phyloP scores from a whole-genome alignment of 2,113 vertebrate genomes.

The Larimichthys polyactis region DNA sequence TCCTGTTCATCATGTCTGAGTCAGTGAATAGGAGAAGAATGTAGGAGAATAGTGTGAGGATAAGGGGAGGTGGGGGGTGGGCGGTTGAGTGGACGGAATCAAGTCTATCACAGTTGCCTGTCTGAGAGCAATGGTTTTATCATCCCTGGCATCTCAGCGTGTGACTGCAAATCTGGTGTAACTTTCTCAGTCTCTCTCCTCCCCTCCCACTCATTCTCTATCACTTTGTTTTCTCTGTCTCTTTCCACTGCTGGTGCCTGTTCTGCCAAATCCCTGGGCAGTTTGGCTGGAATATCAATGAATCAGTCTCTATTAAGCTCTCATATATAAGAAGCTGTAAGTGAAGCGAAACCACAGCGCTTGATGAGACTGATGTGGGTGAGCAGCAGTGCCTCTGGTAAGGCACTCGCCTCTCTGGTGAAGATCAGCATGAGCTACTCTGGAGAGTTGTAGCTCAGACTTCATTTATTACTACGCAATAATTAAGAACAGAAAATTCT shows the following conservation, averaged over 20 bases:
- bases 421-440: constrained; percentile 64
- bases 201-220: constrained; percentile 46
- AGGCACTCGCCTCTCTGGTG: constrained; percentile 56
- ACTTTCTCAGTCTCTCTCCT: constrained; percentile 43
- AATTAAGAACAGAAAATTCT: constrained; percentile 71
- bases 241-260: constrained; percentile 47
- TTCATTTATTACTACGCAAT: constrained; percentile 67
- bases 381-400: constrained; percentile 69
- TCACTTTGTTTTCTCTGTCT: constrained; percentile 66
- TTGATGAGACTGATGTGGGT: constrained; percentile 65
- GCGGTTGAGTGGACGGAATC: constrained; percentile 46
- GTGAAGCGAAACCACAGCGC: constrained; percentile 58
- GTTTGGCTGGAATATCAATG: constrained; percentile 68
- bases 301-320: constrained; percentile 71
- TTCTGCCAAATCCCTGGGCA: constrained; percentile 58
- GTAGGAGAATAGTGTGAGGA: constrained; percentile 38
- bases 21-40: constrained; percentile 57
- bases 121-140: constrained; percentile 69
- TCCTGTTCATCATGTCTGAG: constrained; percentile 67
- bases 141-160: constrained; percentile 63
- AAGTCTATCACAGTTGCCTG: constrained; percentile 57
- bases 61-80: constrained; percentile 21
- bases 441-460: constrained; percentile 52
- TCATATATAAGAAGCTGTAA: constrained; percentile 60
- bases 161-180: constrained; percentile 53